Conservation (phyloP, 2,888 invertebrate genomes). For the Serripes groenlandicus region DNA sequence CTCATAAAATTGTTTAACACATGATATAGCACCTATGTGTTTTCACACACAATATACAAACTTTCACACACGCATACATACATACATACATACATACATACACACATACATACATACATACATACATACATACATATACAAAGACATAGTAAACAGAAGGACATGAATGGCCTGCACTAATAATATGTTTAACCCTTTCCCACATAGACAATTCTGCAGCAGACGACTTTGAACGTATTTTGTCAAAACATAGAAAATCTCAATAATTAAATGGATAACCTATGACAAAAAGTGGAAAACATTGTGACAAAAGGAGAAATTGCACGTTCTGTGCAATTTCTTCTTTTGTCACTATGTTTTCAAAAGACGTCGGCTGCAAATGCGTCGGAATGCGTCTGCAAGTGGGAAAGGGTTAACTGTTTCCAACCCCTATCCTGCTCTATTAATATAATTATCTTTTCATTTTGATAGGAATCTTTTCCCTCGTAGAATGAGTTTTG, state of each 20-base stretch:
- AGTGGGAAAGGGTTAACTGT: no score
- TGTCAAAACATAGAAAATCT: not conserved
- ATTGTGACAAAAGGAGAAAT: not conserved
- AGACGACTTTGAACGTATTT: not conserved
- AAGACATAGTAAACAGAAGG: slow-evolving; percentile 4
- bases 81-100: not conserved
- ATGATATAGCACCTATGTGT: slow-evolving; percentile 16
- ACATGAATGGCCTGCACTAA: slow-evolving; percentile 19
- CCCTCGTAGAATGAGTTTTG: no score
- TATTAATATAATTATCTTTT: no score
- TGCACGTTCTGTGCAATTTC: not conserved
- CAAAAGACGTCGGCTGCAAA: not conserved
- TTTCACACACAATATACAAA: not conserved
- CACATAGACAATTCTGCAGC: not conserved
- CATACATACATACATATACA: not conserved
- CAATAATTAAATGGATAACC: not conserved
- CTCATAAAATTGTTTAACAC: slow-evolving; percentile 16
- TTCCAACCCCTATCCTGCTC: no score
- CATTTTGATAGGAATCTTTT: no score
- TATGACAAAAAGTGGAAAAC: not conserved
- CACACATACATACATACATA: slow-evolving; percentile 6
- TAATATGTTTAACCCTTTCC: not conserved
- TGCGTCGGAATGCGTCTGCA: no score
- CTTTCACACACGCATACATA: slow-evolving; percentile 4
- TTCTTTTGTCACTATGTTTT: not conserved